Evolutionary conservation across 2,888 invertebrate species (phyloP), one percentile per base, ranked within the genome.

Genomic region (Drosophila paracracens): DNA sequence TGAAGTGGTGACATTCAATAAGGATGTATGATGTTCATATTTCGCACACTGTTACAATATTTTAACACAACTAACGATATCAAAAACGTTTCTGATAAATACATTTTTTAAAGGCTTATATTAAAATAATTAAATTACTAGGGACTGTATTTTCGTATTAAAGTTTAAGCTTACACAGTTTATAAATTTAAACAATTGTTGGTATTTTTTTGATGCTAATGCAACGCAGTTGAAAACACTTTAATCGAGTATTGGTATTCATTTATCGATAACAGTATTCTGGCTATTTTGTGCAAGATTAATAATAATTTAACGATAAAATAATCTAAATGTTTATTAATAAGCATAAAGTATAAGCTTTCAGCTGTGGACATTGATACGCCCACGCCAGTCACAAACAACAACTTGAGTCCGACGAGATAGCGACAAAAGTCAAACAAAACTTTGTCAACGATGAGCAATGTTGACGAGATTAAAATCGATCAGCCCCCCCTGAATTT

Each of bases 401-500:
- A 18, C 7, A 48, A 18, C 27, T 46, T 29, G 2, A 35, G 27
- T 38, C 11, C 38, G 13, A 31, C 21, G 4, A 18, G 21, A 38
- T 5, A 50, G 40, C 40, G 8, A 11, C 31, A 40, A 13, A 51
- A 18, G 11, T 13, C n/a, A 11, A 51, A 40, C 11, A n/a, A 27
- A 50, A 46, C 43, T 48, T 58, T 66, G 52, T 74, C 59, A 57
- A 71, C 51, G 36, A 90, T 90, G 90, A 75, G 61, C 70, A 75
- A 74, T 70, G 81, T 71, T 57, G 85, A 84, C 66, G 72, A 76
- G 58, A 68, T 84, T 77, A 85, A 87, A 86, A 86, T 87, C 81
- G 91, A 92, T 84, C 91, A 92, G 92, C 95, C 95, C 46, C 95
- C 96, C 93, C 93, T 96, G 82, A 95, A 95, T 93, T 96, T 96